Conservation (phyloP, 1,140 invertebrate genomes). For the Delia radicum region DNA sequence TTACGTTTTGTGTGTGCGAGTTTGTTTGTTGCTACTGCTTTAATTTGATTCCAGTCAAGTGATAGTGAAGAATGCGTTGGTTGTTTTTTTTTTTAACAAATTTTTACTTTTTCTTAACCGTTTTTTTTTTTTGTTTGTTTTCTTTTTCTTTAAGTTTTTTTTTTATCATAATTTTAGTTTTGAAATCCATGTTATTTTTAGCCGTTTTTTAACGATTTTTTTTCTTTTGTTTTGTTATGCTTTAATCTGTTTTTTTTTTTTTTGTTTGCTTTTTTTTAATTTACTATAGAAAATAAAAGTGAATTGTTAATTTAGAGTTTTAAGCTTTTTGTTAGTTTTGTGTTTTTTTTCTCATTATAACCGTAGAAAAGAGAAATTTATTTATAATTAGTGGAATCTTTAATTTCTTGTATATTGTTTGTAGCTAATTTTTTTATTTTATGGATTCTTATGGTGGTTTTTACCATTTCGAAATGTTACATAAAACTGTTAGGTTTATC, state of each 20-base stretch:
- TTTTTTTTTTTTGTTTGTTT: not conserved
- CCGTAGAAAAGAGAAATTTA: not conserved
- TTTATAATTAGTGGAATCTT: not conserved
- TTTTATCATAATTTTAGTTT: not conserved
- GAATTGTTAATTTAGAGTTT: not conserved
- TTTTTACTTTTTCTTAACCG: not conserved
- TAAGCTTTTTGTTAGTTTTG: not conserved
- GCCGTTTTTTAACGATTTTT: not conserved
- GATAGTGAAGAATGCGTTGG: not conserved
- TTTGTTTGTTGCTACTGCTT: not conserved
- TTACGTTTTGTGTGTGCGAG: not conserved
- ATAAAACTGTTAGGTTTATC: not conserved
- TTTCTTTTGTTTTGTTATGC: not conserved
- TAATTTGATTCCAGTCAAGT: not conserved
- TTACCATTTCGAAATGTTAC: not conserved
- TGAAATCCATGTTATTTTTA: not conserved
- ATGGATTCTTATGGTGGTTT: not conserved
- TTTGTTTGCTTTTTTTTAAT: conserved; percentile 34
- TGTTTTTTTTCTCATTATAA: not conserved
- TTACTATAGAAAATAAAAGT: conserved; percentile 15
- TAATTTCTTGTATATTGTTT: not conserved
- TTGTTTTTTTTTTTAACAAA: not conserved
- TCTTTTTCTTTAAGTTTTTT: not conserved
- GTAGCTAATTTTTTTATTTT: not conserved
- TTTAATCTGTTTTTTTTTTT: conserved; percentile 34